Base-by-base conservation (phyloP, 2,888 invertebrate species). In the Drosophila neutralis region DNA sequence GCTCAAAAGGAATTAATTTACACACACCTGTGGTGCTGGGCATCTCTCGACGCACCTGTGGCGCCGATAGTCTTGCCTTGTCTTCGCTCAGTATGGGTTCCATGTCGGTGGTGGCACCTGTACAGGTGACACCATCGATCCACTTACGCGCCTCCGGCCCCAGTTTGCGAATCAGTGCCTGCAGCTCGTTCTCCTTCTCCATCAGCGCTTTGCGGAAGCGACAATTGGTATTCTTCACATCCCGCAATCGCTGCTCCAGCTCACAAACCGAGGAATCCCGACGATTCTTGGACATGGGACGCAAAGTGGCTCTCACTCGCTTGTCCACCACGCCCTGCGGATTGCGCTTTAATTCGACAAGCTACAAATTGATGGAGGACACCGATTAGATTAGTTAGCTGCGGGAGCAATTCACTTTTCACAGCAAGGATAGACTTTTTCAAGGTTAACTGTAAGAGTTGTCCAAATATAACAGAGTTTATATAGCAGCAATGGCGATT, bases 301-400 rank as follows among this genome's bases (percentile, higher is more conserved):
- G 95, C 58, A 98, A 94, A 0, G 98, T 98, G 2, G 98, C 97
- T 48, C 98, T 94, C 71, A 97, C 96, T 66, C 98, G 94, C 91
- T 96, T 96, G 89, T 98, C 97, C 56, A 96, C 96, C 7, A 96
- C 95, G 0, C 97, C 98, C 83, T 96, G 96, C 1, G 98, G 98
- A 93, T 96, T 96, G 82, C 98, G 95, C 83, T 97, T 96, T 62
- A 98, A 94, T 93, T 98, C 98, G 78, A 98, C 95, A 78, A 98
- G 94, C 97, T 98, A 94, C 18, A 91, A 85, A 45, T 31, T 27
- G 38, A 67, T 57, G 42, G 48, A 38, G 21, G 31, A 58, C 24
- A 54, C 6, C 2, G 29, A 63, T 73, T 57, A 69, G 71, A 38
- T 63, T 51, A 40, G 33, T 36, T 13, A 21, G 29, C 10, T 13